Evolutionary conservation across 2,113 vertebrate species (phyloP).

Genomic region (Syrmaticus mikado): DNA sequence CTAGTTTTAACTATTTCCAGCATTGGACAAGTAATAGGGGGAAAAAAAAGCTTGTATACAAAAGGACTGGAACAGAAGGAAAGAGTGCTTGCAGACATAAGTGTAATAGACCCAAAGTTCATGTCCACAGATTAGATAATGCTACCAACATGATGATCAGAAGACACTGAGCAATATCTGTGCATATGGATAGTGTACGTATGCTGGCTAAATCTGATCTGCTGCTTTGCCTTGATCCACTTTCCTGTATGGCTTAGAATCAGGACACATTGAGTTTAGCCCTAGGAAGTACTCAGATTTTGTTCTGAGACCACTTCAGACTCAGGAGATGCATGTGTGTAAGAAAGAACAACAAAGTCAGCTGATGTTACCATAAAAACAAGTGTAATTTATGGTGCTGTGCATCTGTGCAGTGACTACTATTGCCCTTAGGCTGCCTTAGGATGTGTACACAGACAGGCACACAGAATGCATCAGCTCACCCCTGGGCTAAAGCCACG

Average conservation of each 20-base stretch:
- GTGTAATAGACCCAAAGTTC: neutral
- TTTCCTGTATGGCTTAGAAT: neutral
- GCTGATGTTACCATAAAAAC: neutral
- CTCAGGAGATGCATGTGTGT: fast-evolving
- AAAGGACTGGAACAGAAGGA: neutral
- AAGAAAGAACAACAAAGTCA: neutral
- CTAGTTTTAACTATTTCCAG: neutral
- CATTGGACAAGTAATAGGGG: neutral
- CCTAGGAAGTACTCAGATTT: neutral
- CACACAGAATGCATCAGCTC: fast-evolving
- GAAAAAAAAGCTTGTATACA: neutral
- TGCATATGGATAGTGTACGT: fast-evolving
- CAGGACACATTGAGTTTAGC: neutral
- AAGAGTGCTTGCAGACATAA: neutral
- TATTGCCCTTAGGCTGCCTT: neutral
- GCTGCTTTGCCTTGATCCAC: neutral
- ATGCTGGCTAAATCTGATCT: neutral
- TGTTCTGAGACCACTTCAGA: neutral
- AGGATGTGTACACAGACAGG: fast-evolving
- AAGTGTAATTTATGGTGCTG: neutral
- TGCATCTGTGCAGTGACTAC: fast-evolving
- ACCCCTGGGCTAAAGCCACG: neutral
- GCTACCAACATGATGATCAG: neutral
- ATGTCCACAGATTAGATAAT: fast-evolving
- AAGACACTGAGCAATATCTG: fast-evolving